Evolutionary conservation across 2,888 invertebrate genomes (phyloP), one percentile per base, ranked within the genome.

Genomic region (Rotaria socialis): DNA sequence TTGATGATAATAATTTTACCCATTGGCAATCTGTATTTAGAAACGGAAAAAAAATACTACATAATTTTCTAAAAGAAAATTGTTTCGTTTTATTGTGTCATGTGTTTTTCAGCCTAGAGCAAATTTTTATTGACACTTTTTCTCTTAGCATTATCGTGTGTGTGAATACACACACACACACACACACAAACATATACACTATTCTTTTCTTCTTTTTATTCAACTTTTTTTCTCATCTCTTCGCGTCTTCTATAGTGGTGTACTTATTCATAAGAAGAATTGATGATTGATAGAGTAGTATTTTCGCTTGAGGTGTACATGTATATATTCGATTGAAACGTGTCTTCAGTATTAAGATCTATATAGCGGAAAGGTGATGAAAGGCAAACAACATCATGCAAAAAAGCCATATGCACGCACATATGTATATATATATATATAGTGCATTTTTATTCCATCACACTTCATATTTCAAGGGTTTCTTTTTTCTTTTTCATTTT

Each of bases 91-190:
- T 67, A 27, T 67, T 67, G 67, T 67, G 35, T 67, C 67, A 4
- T 35, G 11, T 35, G 16, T 67, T 35, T 67, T 67, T 67, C 35
- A 27, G 67, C 67, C 27, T 67, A 35, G 14, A 67, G 67, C 67
- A 8, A 27, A 6, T 35, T 67, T 67, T 67, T 67, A 67, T 67
- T 67, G 67, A 67, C 67, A 67, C 67, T 27, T 67, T 67, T 67
- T 67, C 11, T 27, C 27, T 52, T 52, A 67, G 35, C 14, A 35
- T 11, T 35, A 35, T 67, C 35, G 35, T 16, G 16, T 16, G 16
- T 35, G 6, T 14, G 35, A 67, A 27, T 67, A 67, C 67, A 16
- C 35, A 67, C 35, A 27, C 67, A 67, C 16, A 67, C 2, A 35
- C 19, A 67, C 4, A 67, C 19, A 2, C 4, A 67, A 67, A 67